A percentile compares a stretch with the other conserved stretches of the same genome.
phyloP scores from a whole-genome alignment of 2,113 vertebrate species.

The Octodon degus region DNA sequence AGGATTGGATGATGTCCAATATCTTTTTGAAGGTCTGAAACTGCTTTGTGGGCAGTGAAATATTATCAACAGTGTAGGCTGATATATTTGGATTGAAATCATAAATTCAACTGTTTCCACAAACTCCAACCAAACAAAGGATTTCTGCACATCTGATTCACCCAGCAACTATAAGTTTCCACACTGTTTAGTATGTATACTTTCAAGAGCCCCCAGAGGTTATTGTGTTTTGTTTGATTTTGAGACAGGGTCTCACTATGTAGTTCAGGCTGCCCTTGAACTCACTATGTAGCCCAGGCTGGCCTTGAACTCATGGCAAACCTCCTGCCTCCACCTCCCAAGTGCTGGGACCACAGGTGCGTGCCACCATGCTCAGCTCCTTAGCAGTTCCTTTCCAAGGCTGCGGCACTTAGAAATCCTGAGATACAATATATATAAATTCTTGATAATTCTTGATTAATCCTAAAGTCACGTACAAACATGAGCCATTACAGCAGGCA shows the following conservation, averaged over 20 bases:
- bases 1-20: not conserved
- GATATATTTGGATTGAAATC: not conserved
- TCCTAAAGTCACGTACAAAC: not conserved
- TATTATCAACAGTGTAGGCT: not conserved
- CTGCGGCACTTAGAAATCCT: conserved; percentile 5
- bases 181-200: not conserved
- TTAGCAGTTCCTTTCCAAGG: not conserved
- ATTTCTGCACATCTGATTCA: not conserved
- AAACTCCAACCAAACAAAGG: conserved; percentile 23
- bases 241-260: not conserved
- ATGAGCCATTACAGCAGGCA: not conserved
- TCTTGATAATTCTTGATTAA: not conserved
- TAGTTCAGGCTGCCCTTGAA: not conserved
- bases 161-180: not conserved
- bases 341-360: not conserved
- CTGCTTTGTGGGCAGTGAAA: not conserved
- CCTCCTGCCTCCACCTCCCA: not conserved
- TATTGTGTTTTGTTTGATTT: not conserved
- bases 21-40: conserved; percentile 15
- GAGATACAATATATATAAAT: not conserved
- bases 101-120: not conserved
- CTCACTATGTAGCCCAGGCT: not conserved
- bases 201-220: conserved; percentile 19
- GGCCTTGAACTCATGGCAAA: not conserved
- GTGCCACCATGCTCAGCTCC: not conserved